Percentiles rank a stretch among this genome's conserved stretches.
Evolutionary conservation across 1,140 invertebrate species (phyloP).

Genomic region (Cotesia typhae): DNA sequence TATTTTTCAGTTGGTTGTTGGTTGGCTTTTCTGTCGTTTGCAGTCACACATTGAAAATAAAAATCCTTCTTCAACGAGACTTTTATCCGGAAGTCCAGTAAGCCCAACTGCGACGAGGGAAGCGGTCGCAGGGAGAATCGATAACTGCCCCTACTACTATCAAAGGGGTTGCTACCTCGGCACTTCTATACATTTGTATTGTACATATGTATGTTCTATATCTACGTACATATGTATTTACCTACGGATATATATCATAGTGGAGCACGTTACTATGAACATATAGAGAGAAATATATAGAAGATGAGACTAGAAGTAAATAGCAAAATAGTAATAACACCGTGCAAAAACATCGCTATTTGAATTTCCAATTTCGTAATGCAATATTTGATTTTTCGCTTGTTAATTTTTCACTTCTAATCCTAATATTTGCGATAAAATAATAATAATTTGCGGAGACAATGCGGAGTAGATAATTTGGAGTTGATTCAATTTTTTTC

Average conservation of each 20-base stretch:
- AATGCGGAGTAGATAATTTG: too few relatives aligned
- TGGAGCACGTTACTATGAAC: background rate
- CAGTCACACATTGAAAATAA: background rate
- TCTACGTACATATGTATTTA: background rate
- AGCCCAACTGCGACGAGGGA: conserved; percentile 24
- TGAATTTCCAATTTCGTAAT: too few relatives aligned
- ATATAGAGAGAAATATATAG: background rate
- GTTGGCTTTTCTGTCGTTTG: conserved; percentile 1
- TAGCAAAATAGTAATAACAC: too few relatives aligned
- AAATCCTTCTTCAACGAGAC: conserved; percentile 36
- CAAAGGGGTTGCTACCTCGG: conserved; percentile 51
- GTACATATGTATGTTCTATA: conserved; percentile 13
- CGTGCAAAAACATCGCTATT: too few relatives aligned
- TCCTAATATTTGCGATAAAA: too few relatives aligned
- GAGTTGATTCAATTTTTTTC: too few relatives aligned
- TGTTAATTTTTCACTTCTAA: too few relatives aligned
- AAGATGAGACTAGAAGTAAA: too few relatives aligned
- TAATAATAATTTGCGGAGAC: too few relatives aligned
- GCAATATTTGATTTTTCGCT: too few relatives aligned
- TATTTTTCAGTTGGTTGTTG: too few relatives aligned
- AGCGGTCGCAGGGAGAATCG: conserved; percentile 48
- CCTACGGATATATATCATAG: background rate
- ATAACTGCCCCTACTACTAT: conserved; percentile 54
- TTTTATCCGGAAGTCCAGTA: conserved; percentile 55
- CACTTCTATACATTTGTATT: conserved; percentile 30